Base-by-base conservation (phyloP, 2,113 vertebrate genomes). In the Toxotes chatareus region DNA sequence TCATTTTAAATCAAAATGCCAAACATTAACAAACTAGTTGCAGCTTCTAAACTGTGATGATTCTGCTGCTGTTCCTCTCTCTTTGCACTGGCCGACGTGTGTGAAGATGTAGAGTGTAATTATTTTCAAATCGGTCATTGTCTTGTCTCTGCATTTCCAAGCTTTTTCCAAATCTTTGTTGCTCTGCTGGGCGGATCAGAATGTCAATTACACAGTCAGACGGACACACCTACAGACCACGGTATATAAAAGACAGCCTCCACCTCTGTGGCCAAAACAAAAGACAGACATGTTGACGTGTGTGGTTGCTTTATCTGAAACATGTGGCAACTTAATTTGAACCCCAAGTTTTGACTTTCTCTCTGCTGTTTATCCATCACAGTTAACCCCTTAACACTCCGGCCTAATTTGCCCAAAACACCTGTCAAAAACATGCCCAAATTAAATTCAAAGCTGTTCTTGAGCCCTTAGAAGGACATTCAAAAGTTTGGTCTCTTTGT, bases 161-260 rank as follows among this genome's bases (percentile, higher is more conserved):
- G 23, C 1, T 56, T 34, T 36, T 14, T 4, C 53, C 42, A 21
- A 34, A 61, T 68, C 73, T 31, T 36, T 40, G 16, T 57, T 44
- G 46, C 65, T 83, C 42, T 1, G 21, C 63, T 51, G 57, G 71
- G 61, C 2, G 66, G 74, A 65, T 55, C 65, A 51, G 56, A 70
- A 64, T 7, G 8, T 44, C 23, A 34, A 0, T 51, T 40, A 31
- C 42, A 40, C 42, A 40, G 63, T 31, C 42, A 36, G 36, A 61
- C 27, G 4, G 27, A 66, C 46, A 44, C 67, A 77, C 79, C 87
- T 69, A 51, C 9, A 62, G 38, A 14, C 61, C 31, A 14, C 8
- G 38, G 60, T 14, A 34, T 9, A 69, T 19, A 47, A 36, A n/a
- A 16, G 6, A 40, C 23, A 23, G 16, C 9, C 16, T 13, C 46